Evolutionary conservation across 2,113 vertebrate species (phyloP), one percentile per base, ranked within the genome.

Genomic region (Rhea pennata): DNA sequence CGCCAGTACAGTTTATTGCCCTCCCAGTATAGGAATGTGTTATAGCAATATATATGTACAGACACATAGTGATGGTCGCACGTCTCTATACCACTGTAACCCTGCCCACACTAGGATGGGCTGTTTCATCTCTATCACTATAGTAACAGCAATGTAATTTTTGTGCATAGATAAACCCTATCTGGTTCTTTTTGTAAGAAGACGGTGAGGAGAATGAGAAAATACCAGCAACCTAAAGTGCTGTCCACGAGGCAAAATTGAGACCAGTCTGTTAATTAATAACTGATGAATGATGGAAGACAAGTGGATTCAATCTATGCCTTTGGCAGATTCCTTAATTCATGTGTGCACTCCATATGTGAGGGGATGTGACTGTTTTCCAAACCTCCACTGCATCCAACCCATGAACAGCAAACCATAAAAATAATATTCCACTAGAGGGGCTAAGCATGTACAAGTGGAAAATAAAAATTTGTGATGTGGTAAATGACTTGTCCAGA

Each of bases 371-470:
- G 56, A 16, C 29, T 3, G 0, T 46, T 84, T 82, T 58, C 56
- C 39, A 42, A 10, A 86, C 40, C 46, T 46, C 31, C 36, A 24
- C 44, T 39, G 12, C 44, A 80, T 39, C 77, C 62, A 75, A 40
- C 24, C 46, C 33, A 14, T 2, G 5, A 70, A 13, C 1, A 1
- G 39, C 50, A 80, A 86, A 46, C 12, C 8, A 1, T 15, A 31
- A 2, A 0, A 9, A 44, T 2, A 9, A 3, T 50, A 62, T 66
- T 84, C 73, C 75, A 50, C 29, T 62, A 19, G 56, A 36, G 17
- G 24, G 48, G 31, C 20, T 16, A 40, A 79, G 36, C 0, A 0
- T 1, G 1, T 6, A 7, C 0, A 1, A 10, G 5, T 50, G 65
- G n/a, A 93, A 61, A 22, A 40, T 59, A 65, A 31, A 9, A n/a